These are phyloP conservation scores for Atherinomorus stipes DNA, from an alignment of 2,113 vertebrate species.

Conservation along the genomic window DNA sequence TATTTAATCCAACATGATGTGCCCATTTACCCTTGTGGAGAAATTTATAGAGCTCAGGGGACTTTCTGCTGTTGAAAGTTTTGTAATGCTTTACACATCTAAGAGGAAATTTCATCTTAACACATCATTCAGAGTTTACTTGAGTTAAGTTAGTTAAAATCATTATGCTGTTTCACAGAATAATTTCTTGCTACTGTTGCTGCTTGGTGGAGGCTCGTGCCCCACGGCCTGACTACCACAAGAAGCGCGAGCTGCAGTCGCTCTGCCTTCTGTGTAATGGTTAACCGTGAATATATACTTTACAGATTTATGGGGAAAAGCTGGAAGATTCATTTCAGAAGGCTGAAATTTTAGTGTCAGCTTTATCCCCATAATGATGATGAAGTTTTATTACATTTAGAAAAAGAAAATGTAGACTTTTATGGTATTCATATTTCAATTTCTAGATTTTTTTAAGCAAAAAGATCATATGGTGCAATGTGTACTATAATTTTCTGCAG, in stretches of 20 bases:
- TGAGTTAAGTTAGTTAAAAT: conserved; percentile 58
- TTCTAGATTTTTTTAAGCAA: not conserved
- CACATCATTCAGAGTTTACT: conserved; percentile 36
- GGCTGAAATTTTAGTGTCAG: too few relatives aligned
- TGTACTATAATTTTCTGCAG: not conserved
- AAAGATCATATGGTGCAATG: too few relatives aligned
- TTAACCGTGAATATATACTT: not conserved
- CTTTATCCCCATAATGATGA: too few relatives aligned
- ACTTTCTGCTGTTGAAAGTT: conserved; percentile 44
- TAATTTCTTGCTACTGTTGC: conserved; percentile 25
- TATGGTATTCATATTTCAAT: not conserved
- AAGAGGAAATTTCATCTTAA: conserved; percentile 35
- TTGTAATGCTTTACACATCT: conserved; percentile 60
- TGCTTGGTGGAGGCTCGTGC: conserved; percentile 23
- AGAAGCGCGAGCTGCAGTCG: not conserved
- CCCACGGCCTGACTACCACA: not conserved
- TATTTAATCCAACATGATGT: conserved; percentile 59
- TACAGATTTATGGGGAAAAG: not conserved
- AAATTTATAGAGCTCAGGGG: conserved; percentile 63
- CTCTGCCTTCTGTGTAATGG: not conserved
- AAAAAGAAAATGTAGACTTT: not conserved
- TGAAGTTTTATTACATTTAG: too few relatives aligned
- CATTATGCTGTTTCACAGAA: conserved; percentile 25
- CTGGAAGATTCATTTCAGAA: too few relatives aligned
- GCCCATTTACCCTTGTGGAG: conserved; percentile 30